These are phyloP conservation scores for Leptonema lineaticorne DNA, from an alignment of 1,140 invertebrate genomes.

Conservation along the genomic window DNA sequence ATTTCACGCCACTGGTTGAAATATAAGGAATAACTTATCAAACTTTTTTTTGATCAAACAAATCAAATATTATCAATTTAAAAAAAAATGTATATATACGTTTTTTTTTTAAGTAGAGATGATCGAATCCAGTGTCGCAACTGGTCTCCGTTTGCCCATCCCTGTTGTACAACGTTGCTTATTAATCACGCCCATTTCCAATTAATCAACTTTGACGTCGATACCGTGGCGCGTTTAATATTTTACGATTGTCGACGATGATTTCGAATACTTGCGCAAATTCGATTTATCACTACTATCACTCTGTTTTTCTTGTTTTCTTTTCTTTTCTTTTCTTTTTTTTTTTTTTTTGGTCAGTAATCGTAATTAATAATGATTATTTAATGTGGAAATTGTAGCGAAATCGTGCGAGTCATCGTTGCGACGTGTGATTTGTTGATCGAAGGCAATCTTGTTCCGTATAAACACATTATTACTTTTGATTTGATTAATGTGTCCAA, in stretches of 20 bases:
- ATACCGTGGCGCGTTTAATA: too few species aligned
- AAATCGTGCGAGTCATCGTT: constrained; percentile 5
- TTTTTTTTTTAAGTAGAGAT: too few species aligned
- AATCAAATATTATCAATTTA: too few species aligned
- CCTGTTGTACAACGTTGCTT: constrained; percentile 3
- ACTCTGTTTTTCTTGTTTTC: not conserved
- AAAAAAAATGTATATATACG: too few species aligned
- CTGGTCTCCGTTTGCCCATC: too few species aligned
- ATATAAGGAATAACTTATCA: too few species aligned
- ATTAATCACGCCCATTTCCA: constrained; percentile 10
- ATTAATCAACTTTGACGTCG: constrained; percentile 11
- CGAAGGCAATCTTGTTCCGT: constrained; percentile 8
- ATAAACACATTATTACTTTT: constrained; percentile 15
- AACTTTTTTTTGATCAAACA: too few species aligned
- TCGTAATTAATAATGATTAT: constrained; percentile 8
- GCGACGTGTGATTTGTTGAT: constrained; percentile 6
- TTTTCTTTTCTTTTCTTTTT: too few species aligned
- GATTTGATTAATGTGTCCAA: constrained; percentile 14
- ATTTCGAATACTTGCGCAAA: not conserved
- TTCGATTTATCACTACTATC: not conserved
- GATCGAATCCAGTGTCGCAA: too few species aligned
- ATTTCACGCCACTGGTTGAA: too few species aligned
- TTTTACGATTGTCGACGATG: not conserved
- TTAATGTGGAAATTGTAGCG: constrained; percentile 1
- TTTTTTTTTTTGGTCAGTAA: too few species aligned